These are phyloP conservation scores for Ailurus styani DNA, from an alignment of 2,113 vertebrate species.

Conservation along the genomic window DNA sequence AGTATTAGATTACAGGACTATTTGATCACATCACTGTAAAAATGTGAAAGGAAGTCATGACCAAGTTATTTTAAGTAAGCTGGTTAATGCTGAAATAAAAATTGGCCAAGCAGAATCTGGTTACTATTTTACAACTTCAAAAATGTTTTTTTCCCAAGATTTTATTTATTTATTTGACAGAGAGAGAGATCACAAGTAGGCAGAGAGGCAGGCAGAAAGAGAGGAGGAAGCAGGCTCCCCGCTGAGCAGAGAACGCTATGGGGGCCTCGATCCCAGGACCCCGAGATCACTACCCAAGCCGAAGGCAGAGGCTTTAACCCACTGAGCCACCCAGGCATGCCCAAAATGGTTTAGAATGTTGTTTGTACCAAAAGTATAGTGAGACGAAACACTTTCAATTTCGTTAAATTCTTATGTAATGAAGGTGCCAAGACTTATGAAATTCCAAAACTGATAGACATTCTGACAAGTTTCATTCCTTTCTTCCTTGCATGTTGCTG, in stretches of 20 bases:
- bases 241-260: too few relatives aligned
- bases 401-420: background rate
- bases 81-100: background rate
- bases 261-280: too few relatives aligned
- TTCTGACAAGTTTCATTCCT: background rate
- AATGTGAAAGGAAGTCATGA: background rate
- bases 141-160: too few relatives aligned
- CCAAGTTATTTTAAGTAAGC: slow-evolving; percentile 34
- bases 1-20: background rate
- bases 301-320: too few relatives aligned
- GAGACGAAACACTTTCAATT: background rate
- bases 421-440: background rate
- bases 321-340: too few relatives aligned
- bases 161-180: too few relatives aligned
- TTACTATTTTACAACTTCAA: background rate
- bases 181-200: too few relatives aligned
- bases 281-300: too few relatives aligned
- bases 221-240: too few relatives aligned
- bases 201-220: too few relatives aligned
- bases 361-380: background rate
- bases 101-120: background rate
- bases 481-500: background rate
- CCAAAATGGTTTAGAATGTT: background rate
- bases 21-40: slow-evolving; percentile 34
- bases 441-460: background rate